These are phyloP conservation scores for Drosophila sordidapex DNA, from an alignment of 2,888 invertebrate species.

Conservation along the genomic window DNA sequence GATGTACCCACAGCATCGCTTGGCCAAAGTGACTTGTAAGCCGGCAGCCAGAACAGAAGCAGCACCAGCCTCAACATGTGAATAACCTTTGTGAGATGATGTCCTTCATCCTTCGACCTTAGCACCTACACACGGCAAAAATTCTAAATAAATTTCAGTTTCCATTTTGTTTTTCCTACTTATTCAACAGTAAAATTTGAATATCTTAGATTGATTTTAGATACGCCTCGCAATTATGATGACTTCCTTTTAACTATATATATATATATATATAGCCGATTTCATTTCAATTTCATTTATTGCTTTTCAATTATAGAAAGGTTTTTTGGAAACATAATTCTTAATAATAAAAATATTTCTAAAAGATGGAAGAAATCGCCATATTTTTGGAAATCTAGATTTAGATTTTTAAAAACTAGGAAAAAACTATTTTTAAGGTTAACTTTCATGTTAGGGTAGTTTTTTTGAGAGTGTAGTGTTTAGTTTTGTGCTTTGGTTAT, in stretches of 20 bases:
- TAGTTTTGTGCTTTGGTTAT: constrained; percentile 43
- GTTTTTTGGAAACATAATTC: neutral
- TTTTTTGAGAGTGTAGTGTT: neutral
- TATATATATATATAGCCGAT: too few relatives aligned
- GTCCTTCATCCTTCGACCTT: constrained; percentile 44
- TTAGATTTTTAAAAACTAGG: neutral
- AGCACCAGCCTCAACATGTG: constrained; percentile 45
- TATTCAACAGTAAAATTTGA: too few relatives aligned
- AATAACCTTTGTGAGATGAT: constrained; percentile 58
- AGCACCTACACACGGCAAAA: neutral
- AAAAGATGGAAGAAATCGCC: fast-evolving
- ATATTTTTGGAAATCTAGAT: neutral
- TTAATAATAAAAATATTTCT: neutral
- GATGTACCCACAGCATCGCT: neutral
- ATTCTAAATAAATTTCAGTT: neutral
- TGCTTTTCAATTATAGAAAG: neutral
- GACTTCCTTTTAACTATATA: too few relatives aligned
- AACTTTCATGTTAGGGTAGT: neutral
- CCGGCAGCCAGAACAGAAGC: constrained; percentile 1
- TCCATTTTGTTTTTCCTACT: too few relatives aligned
- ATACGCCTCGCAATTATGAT: too few relatives aligned
- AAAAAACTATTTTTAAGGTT: fast-evolving
- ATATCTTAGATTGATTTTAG: too few relatives aligned
- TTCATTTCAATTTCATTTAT: too few relatives aligned
- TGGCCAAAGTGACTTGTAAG: constrained; percentile 16